Evolutionary conservation across 2,888 invertebrate species (phyloP).

Genomic region (Oegoconia quadripuncta): DNA sequence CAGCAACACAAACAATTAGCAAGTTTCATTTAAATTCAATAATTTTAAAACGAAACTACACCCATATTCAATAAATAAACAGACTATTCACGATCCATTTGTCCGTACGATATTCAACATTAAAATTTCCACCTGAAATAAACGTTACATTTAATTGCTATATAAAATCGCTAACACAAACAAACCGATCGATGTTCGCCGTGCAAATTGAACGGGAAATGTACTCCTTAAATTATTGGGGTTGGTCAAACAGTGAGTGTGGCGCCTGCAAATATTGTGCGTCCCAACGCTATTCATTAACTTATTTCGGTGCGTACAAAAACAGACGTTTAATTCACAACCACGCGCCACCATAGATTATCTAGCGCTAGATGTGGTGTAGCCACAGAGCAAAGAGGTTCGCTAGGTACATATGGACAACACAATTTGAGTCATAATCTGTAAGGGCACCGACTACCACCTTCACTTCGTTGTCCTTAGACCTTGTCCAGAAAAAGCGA

Average conservation of each 20-base stretch:
- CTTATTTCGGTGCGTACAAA: slow-evolving; percentile 39
- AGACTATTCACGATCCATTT: no score
- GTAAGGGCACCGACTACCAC: no score
- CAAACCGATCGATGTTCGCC: slow-evolving; percentile 33
- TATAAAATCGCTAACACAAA: slow-evolving; percentile 35
- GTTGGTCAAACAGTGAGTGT: slow-evolving; percentile 40
- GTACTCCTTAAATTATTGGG: slow-evolving; percentile 60
- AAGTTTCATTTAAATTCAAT: no score
- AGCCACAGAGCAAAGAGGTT: neutral
- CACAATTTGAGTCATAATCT: no score
- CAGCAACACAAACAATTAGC: no score
- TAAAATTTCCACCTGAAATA: no score
- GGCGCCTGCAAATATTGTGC: slow-evolving; percentile 41
- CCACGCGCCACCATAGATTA: slow-evolving; percentile 18
- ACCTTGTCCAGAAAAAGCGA: no score
- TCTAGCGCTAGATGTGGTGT: neutral
- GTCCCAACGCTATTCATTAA: slow-evolving; percentile 47
- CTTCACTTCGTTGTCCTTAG: no score
- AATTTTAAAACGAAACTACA: no score
- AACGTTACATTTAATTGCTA: slow-evolving; percentile 37
- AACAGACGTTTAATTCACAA: slow-evolving; percentile 41
- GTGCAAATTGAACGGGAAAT: slow-evolving; percentile 47
- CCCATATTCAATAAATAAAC: no score
- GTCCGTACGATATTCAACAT: no score
- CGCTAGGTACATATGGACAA: neutral